Conservation (phyloP, 2,888 invertebrate species). For the Apocheima hispidaria region DNA sequence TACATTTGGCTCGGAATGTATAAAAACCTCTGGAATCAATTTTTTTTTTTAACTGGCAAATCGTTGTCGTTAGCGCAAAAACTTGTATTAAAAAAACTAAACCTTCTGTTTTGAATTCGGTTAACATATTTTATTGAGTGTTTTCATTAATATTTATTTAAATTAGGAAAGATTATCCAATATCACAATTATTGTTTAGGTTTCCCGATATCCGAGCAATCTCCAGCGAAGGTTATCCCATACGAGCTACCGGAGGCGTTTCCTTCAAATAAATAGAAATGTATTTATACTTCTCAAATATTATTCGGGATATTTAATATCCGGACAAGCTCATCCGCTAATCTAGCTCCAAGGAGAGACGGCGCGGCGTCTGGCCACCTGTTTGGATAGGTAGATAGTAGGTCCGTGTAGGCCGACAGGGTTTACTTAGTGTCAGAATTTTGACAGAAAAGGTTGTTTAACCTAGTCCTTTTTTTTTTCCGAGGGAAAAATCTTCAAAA, state of each 20-base stretch:
- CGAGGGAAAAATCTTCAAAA: no score
- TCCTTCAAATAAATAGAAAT: slow-evolving; percentile 16
- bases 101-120: no score
- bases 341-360: slow-evolving; percentile 8
- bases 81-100: no score
- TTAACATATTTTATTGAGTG: no score
- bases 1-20: no score
- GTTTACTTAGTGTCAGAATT: neutral
- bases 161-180: no score
- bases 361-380: neutral
- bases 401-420: neutral
- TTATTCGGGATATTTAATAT: slow-evolving; percentile 27
- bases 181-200: neutral
- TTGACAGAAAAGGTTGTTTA: no score
- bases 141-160: no score
- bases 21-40: no score
- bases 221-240: neutral
- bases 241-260: neutral
- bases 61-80: no score
- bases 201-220: neutral
- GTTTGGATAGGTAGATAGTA: neutral
- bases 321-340: slow-evolving; percentile 16
- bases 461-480: no score
- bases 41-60: no score
- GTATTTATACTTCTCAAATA: slow-evolving; percentile 17